Percentiles rank a stretch among this genome's conserved stretches.
These are phyloP conservation scores for Lutraria lutraria DNA, from an alignment of 2,888 invertebrate genomes.

Conservation along the genomic window DNA sequence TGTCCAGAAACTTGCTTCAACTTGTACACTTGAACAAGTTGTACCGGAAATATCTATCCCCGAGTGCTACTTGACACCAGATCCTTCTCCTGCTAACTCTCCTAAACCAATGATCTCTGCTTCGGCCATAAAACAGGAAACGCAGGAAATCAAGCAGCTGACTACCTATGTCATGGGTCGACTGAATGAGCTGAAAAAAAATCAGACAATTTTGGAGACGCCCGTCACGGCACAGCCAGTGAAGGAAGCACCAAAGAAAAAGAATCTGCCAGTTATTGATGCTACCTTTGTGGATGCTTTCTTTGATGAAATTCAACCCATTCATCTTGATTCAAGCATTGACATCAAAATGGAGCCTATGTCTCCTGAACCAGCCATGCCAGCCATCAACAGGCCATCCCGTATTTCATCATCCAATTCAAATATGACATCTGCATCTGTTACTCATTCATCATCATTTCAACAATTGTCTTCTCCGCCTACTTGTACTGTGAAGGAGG, in stretches of 20 bases:
- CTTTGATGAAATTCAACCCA: conserved; percentile 74
- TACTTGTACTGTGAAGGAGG: conserved; percentile 51
- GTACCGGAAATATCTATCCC: conserved; percentile 79
- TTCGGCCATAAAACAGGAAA: conserved; percentile 56
- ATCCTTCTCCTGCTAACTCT: conserved; percentile 81
- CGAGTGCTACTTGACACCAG: conserved; percentile 82
- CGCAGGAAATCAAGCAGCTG: conserved; percentile 75
- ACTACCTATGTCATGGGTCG: conserved; percentile 68
- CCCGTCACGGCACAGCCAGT: conserved; percentile 38
- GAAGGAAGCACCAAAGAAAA: conserved; percentile 56
- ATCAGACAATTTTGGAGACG: conserved; percentile 56
- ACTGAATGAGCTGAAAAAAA: conserved; percentile 56
- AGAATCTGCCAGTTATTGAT: conserved; percentile 77
- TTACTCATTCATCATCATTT: conserved; percentile 33
- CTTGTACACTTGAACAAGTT: conserved; percentile 76
- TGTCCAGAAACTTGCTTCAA: conserved; percentile 68
- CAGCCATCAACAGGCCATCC: not conserved
- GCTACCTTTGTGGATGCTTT: conserved; percentile 77
- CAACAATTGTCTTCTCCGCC: conserved; percentile 38
- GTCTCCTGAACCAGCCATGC: conserved; percentile 53
- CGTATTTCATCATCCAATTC: conserved; percentile 25
- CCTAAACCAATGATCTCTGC: conserved; percentile 73
- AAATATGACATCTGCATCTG: conserved; percentile 38
- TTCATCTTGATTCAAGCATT: conserved; percentile 22
- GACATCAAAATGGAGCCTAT: conserved; percentile 64